These are phyloP conservation scores for Terrapene triunguis DNA, from an alignment of 2,113 vertebrate species.

Conservation along the genomic window DNA sequence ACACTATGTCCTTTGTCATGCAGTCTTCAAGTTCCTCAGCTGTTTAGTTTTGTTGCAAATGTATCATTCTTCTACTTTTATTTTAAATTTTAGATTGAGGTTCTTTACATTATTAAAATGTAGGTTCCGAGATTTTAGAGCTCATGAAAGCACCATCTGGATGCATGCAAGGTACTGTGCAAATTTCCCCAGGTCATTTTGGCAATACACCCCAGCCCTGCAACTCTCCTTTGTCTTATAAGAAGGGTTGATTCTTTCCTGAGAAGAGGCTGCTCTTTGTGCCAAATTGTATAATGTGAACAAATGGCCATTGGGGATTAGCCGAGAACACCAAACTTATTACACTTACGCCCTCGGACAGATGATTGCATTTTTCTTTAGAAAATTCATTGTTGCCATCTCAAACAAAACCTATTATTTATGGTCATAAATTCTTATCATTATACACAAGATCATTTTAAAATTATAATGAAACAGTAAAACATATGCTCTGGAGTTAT, in stretches of 20 bases:
- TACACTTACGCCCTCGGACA: background rate
- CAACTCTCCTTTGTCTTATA: background rate
- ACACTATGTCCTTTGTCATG: background rate
- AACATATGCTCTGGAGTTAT: slow-evolving; percentile 74
- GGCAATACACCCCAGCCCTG: background rate
- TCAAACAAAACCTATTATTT: slow-evolving; percentile 61
- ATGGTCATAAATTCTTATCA: slow-evolving; percentile 62
- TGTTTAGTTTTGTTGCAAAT: background rate
- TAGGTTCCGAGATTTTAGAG: background rate
- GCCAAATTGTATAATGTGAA: background rate
- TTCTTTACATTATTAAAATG: background rate
- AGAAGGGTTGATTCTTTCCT: background rate
- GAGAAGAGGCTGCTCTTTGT: background rate
- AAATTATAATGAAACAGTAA: slow-evolving; percentile 76
- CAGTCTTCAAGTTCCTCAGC: background rate
- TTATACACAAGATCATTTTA: slow-evolving; percentile 80
- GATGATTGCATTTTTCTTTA: background rate
- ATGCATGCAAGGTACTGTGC: background rate
- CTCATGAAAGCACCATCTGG: background rate
- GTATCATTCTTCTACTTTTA: background rate
- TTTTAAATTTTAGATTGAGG: background rate
- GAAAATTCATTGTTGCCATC: slow-evolving; percentile 6
- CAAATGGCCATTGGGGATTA: slow-evolving; percentile 9
- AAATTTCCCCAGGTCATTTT: slow-evolving; percentile 30
- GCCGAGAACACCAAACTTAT: background rate